A percentile compares a stretch with the other conserved stretches of the same genome.
Conservation (phyloP, 2,797 vertebrate genomes). For the Anas bernieri region DNA sequence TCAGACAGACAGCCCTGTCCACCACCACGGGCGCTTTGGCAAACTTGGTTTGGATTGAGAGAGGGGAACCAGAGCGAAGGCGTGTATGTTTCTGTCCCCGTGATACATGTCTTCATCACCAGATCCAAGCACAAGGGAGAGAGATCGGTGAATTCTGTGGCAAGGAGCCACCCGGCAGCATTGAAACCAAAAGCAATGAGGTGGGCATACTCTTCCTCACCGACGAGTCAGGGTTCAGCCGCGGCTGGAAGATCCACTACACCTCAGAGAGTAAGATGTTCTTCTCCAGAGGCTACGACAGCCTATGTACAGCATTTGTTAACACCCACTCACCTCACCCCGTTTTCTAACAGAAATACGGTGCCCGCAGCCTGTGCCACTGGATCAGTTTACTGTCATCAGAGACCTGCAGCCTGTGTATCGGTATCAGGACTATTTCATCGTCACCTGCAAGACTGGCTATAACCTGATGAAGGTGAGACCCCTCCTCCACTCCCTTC, state of each 20-base stretch:
- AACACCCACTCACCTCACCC: not conserved
- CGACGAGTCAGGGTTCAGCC: constrained; percentile 80
- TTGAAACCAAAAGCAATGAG: constrained; percentile 77
- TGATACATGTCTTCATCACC: not conserved
- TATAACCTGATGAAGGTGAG: constrained; percentile 80
- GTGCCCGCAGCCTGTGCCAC: constrained; percentile 76
- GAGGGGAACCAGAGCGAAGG: not conserved
- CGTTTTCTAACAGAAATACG: constrained; percentile 68
- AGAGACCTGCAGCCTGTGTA: constrained; percentile 73
- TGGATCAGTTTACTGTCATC: constrained; percentile 77
- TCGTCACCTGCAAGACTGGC: constrained; percentile 76
- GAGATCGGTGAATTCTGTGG: constrained; percentile 78
- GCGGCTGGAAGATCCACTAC: constrained; percentile 81
- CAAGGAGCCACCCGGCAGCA: constrained; percentile 52
- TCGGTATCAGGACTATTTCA: constrained; percentile 77
- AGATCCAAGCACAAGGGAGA: constrained; percentile 73
- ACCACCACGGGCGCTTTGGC: not conserved
- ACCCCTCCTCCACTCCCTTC: not conserved
- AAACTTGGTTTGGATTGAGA: not conserved
- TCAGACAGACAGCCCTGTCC: not conserved
- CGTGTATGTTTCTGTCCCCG: not conserved
- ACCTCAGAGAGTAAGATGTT: constrained; percentile 74
- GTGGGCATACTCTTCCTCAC: constrained; percentile 81
- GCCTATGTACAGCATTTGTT: not conserved
- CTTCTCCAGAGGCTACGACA: not conserved